Conservation (phyloP, 2,797 vertebrate species). For the Sebastes diaconus region DNA sequence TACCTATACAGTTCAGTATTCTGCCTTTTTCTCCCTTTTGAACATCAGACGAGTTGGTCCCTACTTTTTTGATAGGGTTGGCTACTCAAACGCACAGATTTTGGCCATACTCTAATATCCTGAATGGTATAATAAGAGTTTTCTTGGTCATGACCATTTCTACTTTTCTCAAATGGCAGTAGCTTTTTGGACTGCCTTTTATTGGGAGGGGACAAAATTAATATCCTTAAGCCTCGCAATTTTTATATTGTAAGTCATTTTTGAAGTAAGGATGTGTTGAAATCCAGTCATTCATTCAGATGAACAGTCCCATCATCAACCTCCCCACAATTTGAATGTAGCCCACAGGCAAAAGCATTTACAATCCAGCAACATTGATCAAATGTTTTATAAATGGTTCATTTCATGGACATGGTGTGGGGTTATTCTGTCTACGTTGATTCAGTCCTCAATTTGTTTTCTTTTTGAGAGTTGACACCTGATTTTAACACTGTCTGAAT, state of each 20-base stretch:
- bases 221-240: slow-evolving; percentile 47
- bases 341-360: slow-evolving; percentile 70
- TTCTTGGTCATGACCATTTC: slow-evolving; percentile 75
- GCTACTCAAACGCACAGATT: slow-evolving; percentile 72
- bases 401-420: slow-evolving; percentile 31
- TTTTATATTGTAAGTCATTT: slow-evolving; percentile 62
- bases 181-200: slow-evolving; percentile 72
- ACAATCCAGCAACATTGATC: slow-evolving; percentile 59
- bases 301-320: slow-evolving; percentile 48
- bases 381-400: slow-evolving; percentile 46
- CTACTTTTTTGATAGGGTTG: slow-evolving; percentile 64
- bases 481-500: slow-evolving; percentile 62
- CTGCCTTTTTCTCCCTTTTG: slow-evolving; percentile 60
- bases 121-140: slow-evolving; percentile 54
- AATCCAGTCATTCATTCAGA: slow-evolving; percentile 54
- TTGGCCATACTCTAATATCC: slow-evolving; percentile 65
- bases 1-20: slow-evolving; percentile 81
- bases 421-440: slow-evolving; percentile 20
- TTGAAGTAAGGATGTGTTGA: slow-evolving; percentile 64
- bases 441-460: slow-evolving; percentile 37
- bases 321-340: slow-evolving; percentile 70
- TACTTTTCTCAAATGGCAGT: slow-evolving; percentile 63
- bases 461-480: slow-evolving; percentile 33
- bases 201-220: slow-evolving; percentile 46
- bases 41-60: slow-evolving; percentile 59